These are phyloP conservation scores for Pseudonaja textilis DNA, from an alignment of 2,113 vertebrate species.

Conservation along the genomic window DNA sequence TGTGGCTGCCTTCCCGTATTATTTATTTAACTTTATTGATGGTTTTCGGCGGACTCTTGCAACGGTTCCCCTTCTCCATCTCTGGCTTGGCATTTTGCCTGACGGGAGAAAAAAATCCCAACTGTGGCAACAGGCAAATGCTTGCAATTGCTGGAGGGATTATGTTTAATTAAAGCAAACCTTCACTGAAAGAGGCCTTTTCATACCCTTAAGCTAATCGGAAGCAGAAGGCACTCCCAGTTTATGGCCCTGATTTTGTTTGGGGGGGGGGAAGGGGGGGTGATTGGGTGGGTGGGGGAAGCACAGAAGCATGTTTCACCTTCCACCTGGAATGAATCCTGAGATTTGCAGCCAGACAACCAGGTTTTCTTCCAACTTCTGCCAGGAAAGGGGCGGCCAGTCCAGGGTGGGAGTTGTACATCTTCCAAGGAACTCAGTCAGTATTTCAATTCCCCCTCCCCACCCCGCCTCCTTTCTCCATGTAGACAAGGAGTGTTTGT, in stretches of 20 bases:
- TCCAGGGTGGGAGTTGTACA: neutral
- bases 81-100: neutral
- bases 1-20: neutral
- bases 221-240: constrained; percentile 9
- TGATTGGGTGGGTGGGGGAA: neutral
- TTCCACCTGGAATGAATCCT: neutral
- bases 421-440: neutral
- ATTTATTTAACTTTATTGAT: neutral
- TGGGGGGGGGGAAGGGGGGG: fast-evolving
- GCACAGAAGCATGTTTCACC: neutral
- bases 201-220: constrained; percentile 57
- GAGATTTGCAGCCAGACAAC: neutral
- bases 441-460: neutral
- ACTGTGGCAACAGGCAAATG: constrained; percentile 64
- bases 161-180: constrained; percentile 66
- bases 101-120: constrained; percentile 29
- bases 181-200: constrained; percentile 64
- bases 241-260: neutral
- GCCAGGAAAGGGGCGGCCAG: no score
- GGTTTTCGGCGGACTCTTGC: constrained; percentile 22
- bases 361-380: neutral
- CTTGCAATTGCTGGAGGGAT: constrained; percentile 72
- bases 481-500: neutral
- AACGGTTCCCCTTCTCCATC: fast-evolving
- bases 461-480: neutral